Evolutionary conservation across 2,113 vertebrate genomes (phyloP).

Genomic region (Aix galericulata): DNA sequence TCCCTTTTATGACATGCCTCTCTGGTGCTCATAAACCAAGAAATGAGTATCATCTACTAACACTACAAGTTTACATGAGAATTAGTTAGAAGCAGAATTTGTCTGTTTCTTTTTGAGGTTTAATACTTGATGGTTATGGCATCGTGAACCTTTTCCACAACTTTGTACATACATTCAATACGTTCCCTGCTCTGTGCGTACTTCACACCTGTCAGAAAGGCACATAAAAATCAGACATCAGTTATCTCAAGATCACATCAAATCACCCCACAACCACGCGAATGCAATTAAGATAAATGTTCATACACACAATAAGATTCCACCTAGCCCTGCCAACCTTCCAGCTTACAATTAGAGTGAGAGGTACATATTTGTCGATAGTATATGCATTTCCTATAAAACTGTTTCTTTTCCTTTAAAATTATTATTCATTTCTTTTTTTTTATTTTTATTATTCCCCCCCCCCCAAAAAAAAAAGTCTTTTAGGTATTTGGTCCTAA

Average conservation of each 20-base stretch:
- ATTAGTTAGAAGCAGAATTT: not conserved
- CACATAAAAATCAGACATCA: not conserved
- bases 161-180: not conserved
- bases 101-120: not conserved
- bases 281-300: conserved; percentile 22
- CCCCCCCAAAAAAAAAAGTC: not conserved
- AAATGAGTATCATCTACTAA: not conserved
- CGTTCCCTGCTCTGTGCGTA: not conserved
- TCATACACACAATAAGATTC: not conserved
- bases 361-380: not conserved
- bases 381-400: not conserved
- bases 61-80: not conserved
- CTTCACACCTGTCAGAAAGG: not conserved
- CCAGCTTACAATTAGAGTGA: not conserved
- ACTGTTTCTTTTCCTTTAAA: not conserved
- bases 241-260: conserved; percentile 13
- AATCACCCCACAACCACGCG: not conserved
- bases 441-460: no score
- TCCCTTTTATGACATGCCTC: not conserved
- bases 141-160: not conserved
- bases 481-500: not conserved
- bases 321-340: not conserved
- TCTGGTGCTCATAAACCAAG: not conserved
- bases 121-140: not conserved
- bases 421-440: not conserved